These are phyloP conservation scores for Trichomalopsis sarcophagae DNA, from an alignment of 1,140 invertebrate genomes.

Conservation along the genomic window DNA sequence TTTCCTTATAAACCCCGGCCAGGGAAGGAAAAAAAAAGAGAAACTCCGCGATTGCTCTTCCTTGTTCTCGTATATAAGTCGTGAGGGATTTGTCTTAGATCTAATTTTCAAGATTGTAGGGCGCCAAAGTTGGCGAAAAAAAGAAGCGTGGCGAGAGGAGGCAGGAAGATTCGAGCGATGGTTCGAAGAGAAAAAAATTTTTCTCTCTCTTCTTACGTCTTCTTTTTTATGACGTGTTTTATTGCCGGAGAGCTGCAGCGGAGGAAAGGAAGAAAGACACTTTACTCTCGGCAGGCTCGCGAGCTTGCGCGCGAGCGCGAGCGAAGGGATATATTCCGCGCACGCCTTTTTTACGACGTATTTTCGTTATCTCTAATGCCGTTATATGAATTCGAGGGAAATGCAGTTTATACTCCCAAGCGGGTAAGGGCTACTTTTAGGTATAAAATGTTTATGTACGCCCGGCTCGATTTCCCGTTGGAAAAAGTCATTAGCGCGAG, in stretches of 20 bases:
- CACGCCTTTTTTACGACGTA: slow-evolving; percentile 42
- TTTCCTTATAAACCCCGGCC: background rate
- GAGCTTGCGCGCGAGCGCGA: background rate
- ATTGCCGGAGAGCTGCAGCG: slow-evolving; percentile 29
- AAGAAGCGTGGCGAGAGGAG: background rate
- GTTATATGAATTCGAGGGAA: slow-evolving; percentile 26
- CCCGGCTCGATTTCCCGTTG: background rate
- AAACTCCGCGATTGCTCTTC: slow-evolving; percentile 26
- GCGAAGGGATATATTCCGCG: slow-evolving; percentile 41
- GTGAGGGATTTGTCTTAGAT: slow-evolving; percentile 48
- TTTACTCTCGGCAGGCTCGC: slow-evolving; percentile 28
- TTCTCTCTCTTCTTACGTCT: slow-evolving; percentile 41
- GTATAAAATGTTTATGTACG: slow-evolving; percentile 29
- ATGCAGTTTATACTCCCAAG: background rate
- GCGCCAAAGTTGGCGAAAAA: background rate
- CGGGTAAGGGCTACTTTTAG: background rate
- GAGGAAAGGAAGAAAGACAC: background rate
- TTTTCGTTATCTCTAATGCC: slow-evolving; percentile 48
- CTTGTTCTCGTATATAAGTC: slow-evolving; percentile 37
- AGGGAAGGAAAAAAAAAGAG: background rate
- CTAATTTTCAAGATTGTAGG: slow-evolving; percentile 51
- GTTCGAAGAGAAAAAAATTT: background rate
- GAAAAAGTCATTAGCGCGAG: background rate
- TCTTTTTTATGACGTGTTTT: slow-evolving; percentile 52
- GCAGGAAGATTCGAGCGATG: background rate